Conservation (phyloP, 2,797 vertebrate species). For the Coregonus ussuriensis region DNA sequence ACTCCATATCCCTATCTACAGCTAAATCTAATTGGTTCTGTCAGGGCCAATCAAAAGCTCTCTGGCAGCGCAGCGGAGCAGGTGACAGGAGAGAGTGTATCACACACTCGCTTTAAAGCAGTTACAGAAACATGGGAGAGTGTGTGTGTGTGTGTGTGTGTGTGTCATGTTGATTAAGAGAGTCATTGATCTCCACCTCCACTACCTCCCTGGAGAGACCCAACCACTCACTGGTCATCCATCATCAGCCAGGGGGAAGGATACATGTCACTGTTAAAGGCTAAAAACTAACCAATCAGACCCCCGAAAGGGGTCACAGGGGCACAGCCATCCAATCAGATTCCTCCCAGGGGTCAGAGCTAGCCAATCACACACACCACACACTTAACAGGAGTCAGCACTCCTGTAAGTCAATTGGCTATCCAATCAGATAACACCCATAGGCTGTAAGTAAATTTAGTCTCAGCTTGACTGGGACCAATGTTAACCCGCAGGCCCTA, state of each 20-base stretch:
- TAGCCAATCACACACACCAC: background rate
- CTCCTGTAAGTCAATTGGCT: background rate
- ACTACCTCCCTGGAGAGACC: background rate
- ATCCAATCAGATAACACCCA: background rate
- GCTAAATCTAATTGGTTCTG: slow-evolving; percentile 76
- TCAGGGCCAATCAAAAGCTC: slow-evolving; percentile 74
- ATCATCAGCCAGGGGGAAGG: background rate
- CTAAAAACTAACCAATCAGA: background rate
- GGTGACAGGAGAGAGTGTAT: slow-evolving; percentile 61
- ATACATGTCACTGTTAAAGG: background rate
- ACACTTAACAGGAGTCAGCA: background rate
- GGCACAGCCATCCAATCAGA: background rate
- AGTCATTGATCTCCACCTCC: background rate
- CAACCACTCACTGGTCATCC: background rate
- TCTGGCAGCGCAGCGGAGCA: slow-evolving; percentile 56
- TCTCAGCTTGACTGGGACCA: background rate
- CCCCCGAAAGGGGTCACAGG: background rate
- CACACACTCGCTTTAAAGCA: slow-evolving; percentile 51
- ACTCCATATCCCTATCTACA: slow-evolving; percentile 69
- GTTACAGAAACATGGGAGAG: slow-evolving; percentile 44
- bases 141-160: background rate
- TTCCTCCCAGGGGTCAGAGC: background rate
- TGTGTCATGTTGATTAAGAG: slow-evolving; percentile 3
- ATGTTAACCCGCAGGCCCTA: background rate
- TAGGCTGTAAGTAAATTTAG: background rate